Evolutionary conservation across 2,797 vertebrate genomes (phyloP).

Genomic region (Enteromius afrohamiltoni): DNA sequence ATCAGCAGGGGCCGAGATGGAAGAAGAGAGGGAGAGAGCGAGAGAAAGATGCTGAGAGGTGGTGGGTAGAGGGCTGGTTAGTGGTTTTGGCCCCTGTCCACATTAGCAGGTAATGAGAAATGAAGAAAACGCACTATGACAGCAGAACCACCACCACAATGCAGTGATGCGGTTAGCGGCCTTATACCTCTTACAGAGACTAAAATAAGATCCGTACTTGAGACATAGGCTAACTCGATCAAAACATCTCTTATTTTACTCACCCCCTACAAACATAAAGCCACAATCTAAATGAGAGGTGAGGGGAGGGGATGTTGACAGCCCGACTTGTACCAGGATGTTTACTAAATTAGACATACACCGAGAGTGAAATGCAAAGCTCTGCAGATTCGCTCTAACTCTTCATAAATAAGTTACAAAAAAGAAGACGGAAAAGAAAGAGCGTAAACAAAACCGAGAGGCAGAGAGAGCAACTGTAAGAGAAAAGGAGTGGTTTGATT

Average conservation of each 20-base stretch:
- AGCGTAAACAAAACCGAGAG: slow-evolving; percentile 69
- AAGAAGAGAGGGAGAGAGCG: slow-evolving; percentile 37
- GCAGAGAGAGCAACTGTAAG: slow-evolving; percentile 43
- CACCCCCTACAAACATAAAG: slow-evolving; percentile 48
- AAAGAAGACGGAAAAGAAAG: slow-evolving; percentile 72
- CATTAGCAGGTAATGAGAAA: slow-evolving; percentile 50
- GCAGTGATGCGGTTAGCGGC: slow-evolving; percentile 46
- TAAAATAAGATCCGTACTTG: slow-evolving; percentile 50
- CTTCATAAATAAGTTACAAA: slow-evolving; percentile 79
- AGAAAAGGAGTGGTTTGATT: slow-evolving; percentile 57
- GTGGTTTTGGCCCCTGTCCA: slow-evolving; percentile 44
- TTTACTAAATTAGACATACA: slow-evolving; percentile 85
- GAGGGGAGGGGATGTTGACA: slow-evolving; percentile 76
- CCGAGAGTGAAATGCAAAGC: slow-evolving; percentile 67
- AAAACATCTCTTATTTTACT: slow-evolving; percentile 51
- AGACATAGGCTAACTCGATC: slow-evolving; percentile 49
- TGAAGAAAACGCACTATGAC: slow-evolving; percentile 42
- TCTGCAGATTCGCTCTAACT: slow-evolving; percentile 78
- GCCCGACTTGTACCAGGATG: slow-evolving; percentile 78
- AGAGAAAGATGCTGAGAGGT: slow-evolving; percentile 44
- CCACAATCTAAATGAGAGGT: slow-evolving; percentile 55
- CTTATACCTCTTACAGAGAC: slow-evolving; percentile 38
- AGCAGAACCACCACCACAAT: slow-evolving; percentile 54
- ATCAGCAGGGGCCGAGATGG: slow-evolving; percentile 42
- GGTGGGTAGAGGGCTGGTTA: slow-evolving; percentile 48